These are phyloP conservation scores for Drosophila miranda DNA, from an alignment of 1,140 invertebrate genomes.

Conservation along the genomic window DNA sequence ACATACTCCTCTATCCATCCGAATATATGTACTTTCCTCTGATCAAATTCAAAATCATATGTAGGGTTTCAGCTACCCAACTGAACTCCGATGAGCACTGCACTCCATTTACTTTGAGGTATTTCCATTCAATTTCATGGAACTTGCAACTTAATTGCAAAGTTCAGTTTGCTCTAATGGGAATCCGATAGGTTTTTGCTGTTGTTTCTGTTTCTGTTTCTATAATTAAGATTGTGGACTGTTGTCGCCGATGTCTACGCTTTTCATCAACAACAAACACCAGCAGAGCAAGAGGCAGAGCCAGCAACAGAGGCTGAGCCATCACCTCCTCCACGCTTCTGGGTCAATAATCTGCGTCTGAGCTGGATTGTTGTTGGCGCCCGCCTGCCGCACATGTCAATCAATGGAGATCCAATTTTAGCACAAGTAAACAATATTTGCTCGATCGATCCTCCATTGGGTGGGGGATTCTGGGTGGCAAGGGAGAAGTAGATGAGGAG, in stretches of 20 bases:
- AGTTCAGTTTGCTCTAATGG: conserved; percentile 39
- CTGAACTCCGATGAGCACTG: too few species aligned
- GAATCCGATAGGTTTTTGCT: conserved; percentile 27
- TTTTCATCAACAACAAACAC: conserved; percentile 56
- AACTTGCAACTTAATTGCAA: conserved; percentile 25
- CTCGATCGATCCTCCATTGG: conserved; percentile 33
- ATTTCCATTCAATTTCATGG: not conserved
- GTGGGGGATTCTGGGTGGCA: not conserved
- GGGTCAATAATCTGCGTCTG: conserved; percentile 78
- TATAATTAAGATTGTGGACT: conserved; percentile 41
- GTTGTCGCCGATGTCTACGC: conserved; percentile 64
- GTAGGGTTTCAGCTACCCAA: too few species aligned
- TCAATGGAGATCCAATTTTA: conserved; percentile 80
- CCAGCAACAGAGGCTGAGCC: conserved; percentile 5
- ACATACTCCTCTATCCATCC: too few species aligned
- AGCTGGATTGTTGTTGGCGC: conserved; percentile 54
- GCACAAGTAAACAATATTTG: conserved; percentile 78
- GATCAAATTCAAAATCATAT: too few species aligned
- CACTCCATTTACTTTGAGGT: too few species aligned
- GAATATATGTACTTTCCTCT: too few species aligned
- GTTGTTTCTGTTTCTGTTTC: conserved; percentile 18
- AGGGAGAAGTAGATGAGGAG: not conserved
- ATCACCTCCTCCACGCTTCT: conserved; percentile 61
- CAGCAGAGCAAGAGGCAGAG: conserved; percentile 9
- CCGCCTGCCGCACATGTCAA: conserved; percentile 67